Evolutionary conservation across 2,888 invertebrate genomes (phyloP), one percentile per base, ranked within the genome.

Genomic region (Mermis nigrescens): DNA sequence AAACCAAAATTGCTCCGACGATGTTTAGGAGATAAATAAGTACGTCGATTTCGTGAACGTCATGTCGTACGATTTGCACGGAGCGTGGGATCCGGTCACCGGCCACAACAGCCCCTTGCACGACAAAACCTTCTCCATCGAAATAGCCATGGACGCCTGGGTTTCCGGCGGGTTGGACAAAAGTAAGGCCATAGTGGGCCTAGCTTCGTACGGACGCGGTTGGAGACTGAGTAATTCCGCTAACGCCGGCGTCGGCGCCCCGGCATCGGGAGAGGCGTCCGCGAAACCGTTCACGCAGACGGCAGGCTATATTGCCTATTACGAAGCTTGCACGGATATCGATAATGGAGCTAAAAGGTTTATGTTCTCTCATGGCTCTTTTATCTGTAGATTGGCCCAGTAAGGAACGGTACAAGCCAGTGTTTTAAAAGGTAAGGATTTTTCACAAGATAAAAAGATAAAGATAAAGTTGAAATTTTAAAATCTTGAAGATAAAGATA

Each of bases 261-360:
- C 51, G 7, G 26, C 7, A n/a, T 22, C 24, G 2, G n/a, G n/a
- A n/a, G 4, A 19, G 31, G 32, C 53, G 3, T 31, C 31, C 12
- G 28, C 24, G 15, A 7, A 66, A 4, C 62, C 61, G 51, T 92
- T 83, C 75, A 92, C 91, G 1, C 83, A 84, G 64, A 92, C 94
- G 75, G 83, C 87, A 3, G 94, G 94, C 22, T 91, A 92, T 74
- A 81, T 91, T 75, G 86, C 91, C 2, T 92, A 89, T 76, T n/a
- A n/a, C n/a, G n/a, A n/a, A n/a, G n/a, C n/a, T 48, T 48, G n/a
- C 51, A n/a, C 51, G 12, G 26, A 7, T 38, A 12, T 38, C 12
- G 7, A 12, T 22, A 48, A 24, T 24, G 51, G 51, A 12, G 51
- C 51, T 24, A 24, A 22, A 24, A n/a, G n/a, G n/a, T n/a, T n/a